phyloP scores from a whole-genome alignment of 2,797 vertebrate genomes.

The Myiotriccus ornatus region DNA sequence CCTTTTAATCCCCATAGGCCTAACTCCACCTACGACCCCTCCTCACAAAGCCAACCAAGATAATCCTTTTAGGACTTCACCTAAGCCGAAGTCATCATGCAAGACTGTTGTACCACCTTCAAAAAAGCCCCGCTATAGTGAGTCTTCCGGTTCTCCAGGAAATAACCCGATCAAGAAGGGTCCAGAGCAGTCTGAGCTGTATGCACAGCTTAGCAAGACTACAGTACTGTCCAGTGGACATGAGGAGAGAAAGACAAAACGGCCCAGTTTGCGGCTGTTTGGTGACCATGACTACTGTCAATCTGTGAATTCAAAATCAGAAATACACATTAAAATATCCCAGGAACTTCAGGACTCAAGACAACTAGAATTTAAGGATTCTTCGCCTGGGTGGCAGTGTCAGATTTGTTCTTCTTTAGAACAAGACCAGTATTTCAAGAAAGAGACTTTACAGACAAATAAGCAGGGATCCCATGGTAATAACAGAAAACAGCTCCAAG shows the following conservation, averaged over 20 bases:
- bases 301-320: conserved; percentile 86
- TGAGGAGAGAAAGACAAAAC: conserved; percentile 88
- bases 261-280: conserved; percentile 86
- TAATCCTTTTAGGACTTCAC: conserved; percentile 97
- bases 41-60: conserved; percentile 99
- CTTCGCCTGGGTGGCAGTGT: conserved; percentile 81
- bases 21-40: conserved; percentile 99
- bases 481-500: conserved; percentile 90
- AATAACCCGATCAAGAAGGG: conserved; percentile 86
- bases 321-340: conserved; percentile 77
- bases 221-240: conserved; percentile 80
- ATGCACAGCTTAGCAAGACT: conserved; percentile 91
- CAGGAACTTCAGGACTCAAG: conserved; percentile 85
- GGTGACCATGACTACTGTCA: conserved; percentile 99
- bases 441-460: conserved; percentile 76
- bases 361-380: conserved; percentile 90
- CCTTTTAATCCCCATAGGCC: conserved; percentile 78
- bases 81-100: conserved; percentile 96
- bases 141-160: conserved; percentile 84
- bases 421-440: conserved; percentile 78
- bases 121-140: conserved; percentile 91
- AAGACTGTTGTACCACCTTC: conserved; percentile 87
- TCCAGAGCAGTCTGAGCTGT: conserved; percentile 94
- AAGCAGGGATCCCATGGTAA: conserved; percentile 74
- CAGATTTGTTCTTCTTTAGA: conserved; percentile 79